Evolutionary conservation across 1,140 invertebrate species (phyloP).

Genomic region (Forficula auricularia): DNA sequence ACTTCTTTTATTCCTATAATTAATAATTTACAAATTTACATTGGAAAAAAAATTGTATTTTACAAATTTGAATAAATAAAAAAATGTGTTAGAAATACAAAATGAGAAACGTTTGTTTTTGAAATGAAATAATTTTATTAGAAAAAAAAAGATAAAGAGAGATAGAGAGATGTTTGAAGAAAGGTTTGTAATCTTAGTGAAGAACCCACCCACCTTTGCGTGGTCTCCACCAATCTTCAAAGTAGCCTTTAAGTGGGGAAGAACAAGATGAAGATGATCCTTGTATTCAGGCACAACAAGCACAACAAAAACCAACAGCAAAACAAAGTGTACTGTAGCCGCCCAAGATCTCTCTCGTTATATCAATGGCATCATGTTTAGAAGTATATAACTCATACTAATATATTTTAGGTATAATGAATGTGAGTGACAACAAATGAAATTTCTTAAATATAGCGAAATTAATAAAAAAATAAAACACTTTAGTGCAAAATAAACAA

Average conservation of each 20-base stretch:
- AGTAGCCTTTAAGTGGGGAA: conserved; percentile 86
- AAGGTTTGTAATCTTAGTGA: background rate
- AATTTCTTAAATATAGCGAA: too few relatives aligned
- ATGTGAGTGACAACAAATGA: conserved; percentile 4
- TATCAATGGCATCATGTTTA: too few relatives aligned
- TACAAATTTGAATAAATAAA: too few relatives aligned
- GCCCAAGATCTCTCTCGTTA: too few relatives aligned
- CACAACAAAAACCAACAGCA: background rate
- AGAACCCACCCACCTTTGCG: conserved; percentile 64
- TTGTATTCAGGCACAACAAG: conserved; percentile 30
- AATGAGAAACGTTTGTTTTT: background rate
- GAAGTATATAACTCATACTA: too few relatives aligned
- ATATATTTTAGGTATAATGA: too few relatives aligned
- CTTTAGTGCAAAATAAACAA: too few relatives aligned
- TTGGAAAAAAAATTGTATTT: too few relatives aligned
- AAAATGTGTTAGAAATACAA: background rate
- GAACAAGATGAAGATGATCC: conserved; percentile 68
- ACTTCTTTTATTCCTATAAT: conserved; percentile 10
- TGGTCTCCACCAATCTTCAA: conserved; percentile 89
- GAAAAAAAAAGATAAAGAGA: conserved; percentile 17
- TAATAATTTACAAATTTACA: too few relatives aligned
- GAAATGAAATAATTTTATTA: background rate
- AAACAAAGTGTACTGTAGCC: background rate
- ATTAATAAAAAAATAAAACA: too few relatives aligned
- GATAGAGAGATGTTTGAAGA: background rate